These are phyloP conservation scores for Eumacrocentrus americanus DNA, from an alignment of 2,888 invertebrate genomes.

Conservation along the genomic window DNA sequence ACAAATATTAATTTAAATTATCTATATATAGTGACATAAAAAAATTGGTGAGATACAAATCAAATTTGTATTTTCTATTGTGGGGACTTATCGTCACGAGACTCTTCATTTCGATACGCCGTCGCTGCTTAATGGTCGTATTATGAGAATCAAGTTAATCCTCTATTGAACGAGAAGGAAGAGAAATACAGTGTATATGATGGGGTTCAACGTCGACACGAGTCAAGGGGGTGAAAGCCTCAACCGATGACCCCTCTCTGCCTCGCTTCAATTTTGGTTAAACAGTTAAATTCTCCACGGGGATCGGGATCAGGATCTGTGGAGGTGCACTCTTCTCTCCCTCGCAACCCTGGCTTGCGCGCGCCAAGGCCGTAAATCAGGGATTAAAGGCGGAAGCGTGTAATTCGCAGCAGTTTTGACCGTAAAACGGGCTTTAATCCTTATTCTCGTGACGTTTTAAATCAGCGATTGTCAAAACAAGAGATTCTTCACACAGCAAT, in stretches of 20 bases:
- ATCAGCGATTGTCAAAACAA: constrained; percentile 58
- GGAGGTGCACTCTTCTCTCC: constrained; percentile 19
- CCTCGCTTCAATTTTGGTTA: constrained; percentile 26
- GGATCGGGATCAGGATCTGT: constrained; percentile 47
- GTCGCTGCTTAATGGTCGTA: constrained; percentile 18
- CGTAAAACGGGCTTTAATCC: constrained; percentile 54
- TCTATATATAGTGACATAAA: not conserved
- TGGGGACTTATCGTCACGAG: constrained; percentile 21
- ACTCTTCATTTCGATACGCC: constrained; percentile 18
- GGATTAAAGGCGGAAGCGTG: constrained; percentile 54
- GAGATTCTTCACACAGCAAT: constrained; percentile 54
- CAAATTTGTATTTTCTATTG: constrained; percentile 22
- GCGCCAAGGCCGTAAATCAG: constrained; percentile 53
- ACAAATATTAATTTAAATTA: too few relatives aligned
- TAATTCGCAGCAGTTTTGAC: constrained; percentile 56
- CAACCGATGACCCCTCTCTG: constrained; percentile 34
- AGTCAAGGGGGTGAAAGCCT: constrained; percentile 44
- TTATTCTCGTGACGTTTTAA: constrained; percentile 57
- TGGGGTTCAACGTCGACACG: constrained; percentile 37
- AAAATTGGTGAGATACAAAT: not conserved
- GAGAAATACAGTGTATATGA: constrained; percentile 1
- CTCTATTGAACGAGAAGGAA: constrained; percentile 5
- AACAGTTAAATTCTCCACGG: constrained; percentile 57
- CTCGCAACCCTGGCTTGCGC: constrained; percentile 28
- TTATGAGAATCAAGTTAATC: constrained; percentile 25